Evolutionary conservation across 2,797 vertebrate genomes (phyloP).

Genomic region (Xenopus petersii): DNA sequence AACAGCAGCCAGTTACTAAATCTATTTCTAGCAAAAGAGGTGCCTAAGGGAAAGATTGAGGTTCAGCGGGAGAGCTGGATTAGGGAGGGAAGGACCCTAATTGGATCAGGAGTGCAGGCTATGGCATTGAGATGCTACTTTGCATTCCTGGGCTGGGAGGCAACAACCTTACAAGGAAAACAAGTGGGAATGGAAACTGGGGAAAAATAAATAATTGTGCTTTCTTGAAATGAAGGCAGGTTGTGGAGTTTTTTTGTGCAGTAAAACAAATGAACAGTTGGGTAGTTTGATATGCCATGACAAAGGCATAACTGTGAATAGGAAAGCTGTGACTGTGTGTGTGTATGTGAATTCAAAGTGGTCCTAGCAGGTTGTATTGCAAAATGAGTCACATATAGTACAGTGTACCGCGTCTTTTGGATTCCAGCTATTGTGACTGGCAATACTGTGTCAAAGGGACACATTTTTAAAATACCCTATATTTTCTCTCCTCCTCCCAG

Average conservation of each 20-base stretch:
- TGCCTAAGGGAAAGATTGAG: not conserved
- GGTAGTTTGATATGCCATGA: conserved; percentile 11
- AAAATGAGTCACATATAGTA: not conserved
- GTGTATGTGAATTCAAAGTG: conserved; percentile 21
- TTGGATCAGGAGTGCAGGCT: too few relatives aligned
- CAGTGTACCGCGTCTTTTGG: conserved; percentile 8
- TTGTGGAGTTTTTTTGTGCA: conserved; percentile 16
- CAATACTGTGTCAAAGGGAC: conserved; percentile 2
- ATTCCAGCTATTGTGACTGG: not conserved
- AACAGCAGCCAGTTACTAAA: conserved; percentile 19
- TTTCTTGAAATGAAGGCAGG: conserved; percentile 6
- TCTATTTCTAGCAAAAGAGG: conserved; percentile 14
- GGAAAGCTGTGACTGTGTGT: conserved; percentile 15
- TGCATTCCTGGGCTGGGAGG: not conserved
- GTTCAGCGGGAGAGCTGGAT: not conserved
- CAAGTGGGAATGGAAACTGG: not conserved
- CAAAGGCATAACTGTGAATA: conserved; percentile 22
- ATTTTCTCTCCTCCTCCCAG: not conserved
- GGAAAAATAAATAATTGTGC: not conserved
- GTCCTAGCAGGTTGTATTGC: conserved; percentile 23
- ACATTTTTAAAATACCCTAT: conserved; percentile 1
- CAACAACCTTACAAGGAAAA: not conserved
- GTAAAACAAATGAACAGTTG: conserved; percentile 37
- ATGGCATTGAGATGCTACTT: not conserved
- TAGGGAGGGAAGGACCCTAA: not conserved